Evolutionary conservation across 2,797 vertebrate species (phyloP).

Genomic region (Molossus molossus): DNA sequence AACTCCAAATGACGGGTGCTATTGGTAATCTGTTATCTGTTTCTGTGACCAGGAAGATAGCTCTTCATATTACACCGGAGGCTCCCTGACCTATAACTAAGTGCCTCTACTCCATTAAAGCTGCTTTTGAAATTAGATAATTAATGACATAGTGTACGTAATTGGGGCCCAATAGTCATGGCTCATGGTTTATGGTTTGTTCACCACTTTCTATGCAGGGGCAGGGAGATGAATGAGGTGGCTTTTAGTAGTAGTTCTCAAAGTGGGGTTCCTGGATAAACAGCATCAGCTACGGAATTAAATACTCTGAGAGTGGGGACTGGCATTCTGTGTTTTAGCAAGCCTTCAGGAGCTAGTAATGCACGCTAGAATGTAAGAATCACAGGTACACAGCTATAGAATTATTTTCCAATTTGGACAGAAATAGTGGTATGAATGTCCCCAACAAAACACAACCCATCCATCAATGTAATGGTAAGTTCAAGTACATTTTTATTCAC

Average conservation of each 20-base stretch:
- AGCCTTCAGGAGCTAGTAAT: not conserved
- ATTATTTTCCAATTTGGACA: conserved; percentile 17
- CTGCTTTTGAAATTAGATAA: conserved; percentile 25
- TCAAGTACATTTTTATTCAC: conserved; percentile 59
- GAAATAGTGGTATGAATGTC: conserved; percentile 45
- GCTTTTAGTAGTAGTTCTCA: not conserved
- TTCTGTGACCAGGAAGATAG: not conserved
- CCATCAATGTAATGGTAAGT: conserved; percentile 61
- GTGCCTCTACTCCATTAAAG: not conserved
- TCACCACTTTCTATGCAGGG: not conserved
- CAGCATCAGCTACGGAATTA: not conserved
- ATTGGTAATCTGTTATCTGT: not conserved
- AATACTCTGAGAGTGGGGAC: not conserved
- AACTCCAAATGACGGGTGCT: not conserved
- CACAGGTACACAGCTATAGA: not conserved
- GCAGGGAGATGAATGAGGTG: not conserved
- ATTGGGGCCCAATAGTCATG: not conserved
- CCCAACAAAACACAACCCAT: conserved; percentile 33
- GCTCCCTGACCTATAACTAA: not conserved
- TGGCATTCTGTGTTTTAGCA: not conserved
- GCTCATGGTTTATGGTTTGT: not conserved
- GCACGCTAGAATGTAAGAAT: not conserved
- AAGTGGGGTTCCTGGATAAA: not conserved
- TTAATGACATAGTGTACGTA: not conserved
- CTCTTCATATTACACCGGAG: not conserved